phyloP scores from a whole-genome alignment of 2,797 vertebrate genomes.

The Allobates femoralis region DNA sequence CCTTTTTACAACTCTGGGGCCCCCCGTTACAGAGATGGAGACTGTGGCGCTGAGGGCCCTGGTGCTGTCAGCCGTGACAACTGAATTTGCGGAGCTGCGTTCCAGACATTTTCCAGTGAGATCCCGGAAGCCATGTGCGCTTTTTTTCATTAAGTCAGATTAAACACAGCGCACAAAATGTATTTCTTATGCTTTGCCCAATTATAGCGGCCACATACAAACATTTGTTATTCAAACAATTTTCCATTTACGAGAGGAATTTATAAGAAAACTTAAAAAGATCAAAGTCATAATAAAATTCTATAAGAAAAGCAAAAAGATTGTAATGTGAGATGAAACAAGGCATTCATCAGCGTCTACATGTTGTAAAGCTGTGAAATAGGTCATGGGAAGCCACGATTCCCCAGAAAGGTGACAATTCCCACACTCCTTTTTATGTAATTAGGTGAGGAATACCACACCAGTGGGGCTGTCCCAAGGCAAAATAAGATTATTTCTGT shows the following conservation, averaged over 20 bases:
- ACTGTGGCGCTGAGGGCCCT: background rate
- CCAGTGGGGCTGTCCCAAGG: too few species aligned
- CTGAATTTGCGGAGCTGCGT: background rate
- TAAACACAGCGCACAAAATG: constrained; percentile 1
- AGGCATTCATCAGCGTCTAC: background rate
- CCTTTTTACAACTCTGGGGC: background rate
- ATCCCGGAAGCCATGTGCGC: constrained; percentile 3
- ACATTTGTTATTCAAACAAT: constrained; percentile 12
- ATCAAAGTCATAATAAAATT: constrained; percentile 15
- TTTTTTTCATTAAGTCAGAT: constrained; percentile 39
- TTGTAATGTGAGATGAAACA: background rate
- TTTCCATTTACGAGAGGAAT: constrained; percentile 13
- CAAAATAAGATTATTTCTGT: too few species aligned
- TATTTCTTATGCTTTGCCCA: constrained; percentile 8
- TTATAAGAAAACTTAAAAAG: background rate
- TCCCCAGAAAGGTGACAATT: background rate
- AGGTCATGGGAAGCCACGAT: background rate
- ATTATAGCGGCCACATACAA: background rate
- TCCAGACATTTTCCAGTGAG: constrained; percentile 20
- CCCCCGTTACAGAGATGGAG: background rate
- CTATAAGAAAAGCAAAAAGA: background rate
- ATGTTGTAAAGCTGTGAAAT: background rate
- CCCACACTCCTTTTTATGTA: background rate
- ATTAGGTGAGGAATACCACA: too few species aligned
- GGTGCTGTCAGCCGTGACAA: constrained; percentile 16